A percentile compares a stretch with the other conserved stretches of the same genome.
phyloP scores from a whole-genome alignment of 2,113 vertebrate species.

The Gasterosteus aculeatus region DNA sequence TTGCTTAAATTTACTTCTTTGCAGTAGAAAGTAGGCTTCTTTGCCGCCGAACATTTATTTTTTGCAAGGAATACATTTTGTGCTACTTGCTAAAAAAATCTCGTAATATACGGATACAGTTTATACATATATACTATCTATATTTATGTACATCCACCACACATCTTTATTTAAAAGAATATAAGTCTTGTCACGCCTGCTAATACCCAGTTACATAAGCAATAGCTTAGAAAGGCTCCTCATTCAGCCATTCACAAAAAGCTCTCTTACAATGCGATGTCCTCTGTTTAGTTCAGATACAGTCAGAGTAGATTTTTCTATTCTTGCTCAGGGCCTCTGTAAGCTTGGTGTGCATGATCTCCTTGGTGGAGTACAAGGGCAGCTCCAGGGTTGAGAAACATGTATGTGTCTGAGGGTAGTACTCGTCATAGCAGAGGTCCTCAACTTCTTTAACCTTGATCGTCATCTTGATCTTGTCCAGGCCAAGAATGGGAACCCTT shows the following conservation, averaged over 20 bases:
- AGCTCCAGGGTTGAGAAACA: slow-evolving; percentile 70
- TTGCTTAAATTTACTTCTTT: background rate
- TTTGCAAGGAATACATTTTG: background rate
- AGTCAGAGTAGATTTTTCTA: slow-evolving; percentile 43
- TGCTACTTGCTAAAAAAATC: background rate
- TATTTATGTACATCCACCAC: background rate
- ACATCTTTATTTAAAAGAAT: background rate
- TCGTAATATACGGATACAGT: background rate
- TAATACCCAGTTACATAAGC: background rate
- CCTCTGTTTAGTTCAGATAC: background rate
- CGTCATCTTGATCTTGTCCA: slow-evolving; percentile 65
- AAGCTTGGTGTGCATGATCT: slow-evolving; percentile 72
- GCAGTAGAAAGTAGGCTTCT: too few relatives aligned
- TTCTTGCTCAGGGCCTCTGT: slow-evolving; percentile 67
- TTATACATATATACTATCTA: background rate
- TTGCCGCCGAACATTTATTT: background rate
- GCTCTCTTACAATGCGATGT: background rate
- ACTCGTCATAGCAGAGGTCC: slow-evolving; percentile 37
- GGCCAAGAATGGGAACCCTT: slow-evolving; percentile 61
- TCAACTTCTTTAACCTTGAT: background rate
- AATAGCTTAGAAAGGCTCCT: background rate
- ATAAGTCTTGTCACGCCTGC: background rate
- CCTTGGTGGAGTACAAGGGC: slow-evolving; percentile 65
- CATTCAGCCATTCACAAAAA: background rate
- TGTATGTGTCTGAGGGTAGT: slow-evolving; percentile 68